phyloP scores from a whole-genome alignment of 2,113 vertebrate genomes.

The Oxyura jamaicensis region DNA sequence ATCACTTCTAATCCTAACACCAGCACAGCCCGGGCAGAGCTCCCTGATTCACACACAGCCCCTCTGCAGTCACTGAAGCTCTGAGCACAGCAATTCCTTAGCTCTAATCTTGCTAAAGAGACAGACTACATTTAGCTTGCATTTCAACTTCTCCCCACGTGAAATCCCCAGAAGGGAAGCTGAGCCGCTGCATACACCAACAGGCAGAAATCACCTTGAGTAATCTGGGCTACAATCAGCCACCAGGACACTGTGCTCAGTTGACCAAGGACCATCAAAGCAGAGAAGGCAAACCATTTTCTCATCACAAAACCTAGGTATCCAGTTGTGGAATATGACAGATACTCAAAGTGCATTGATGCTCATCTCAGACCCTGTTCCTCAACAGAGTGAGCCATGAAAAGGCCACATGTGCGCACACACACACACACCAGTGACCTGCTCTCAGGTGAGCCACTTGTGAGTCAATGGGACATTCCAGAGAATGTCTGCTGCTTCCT shows the following conservation, averaged over 20 bases:
- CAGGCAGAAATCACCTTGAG: not conserved
- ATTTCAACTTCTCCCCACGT: not conserved
- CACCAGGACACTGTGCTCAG: not conserved
- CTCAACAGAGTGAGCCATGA: not conserved
- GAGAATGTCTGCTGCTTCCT: not conserved
- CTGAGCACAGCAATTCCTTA: not conserved
- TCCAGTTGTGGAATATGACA: not conserved
- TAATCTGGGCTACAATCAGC: not conserved
- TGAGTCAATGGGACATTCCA: not conserved
- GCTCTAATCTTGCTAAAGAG: not conserved
- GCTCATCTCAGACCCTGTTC: not conserved
- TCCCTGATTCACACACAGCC: not conserved
- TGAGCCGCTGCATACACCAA: not conserved
- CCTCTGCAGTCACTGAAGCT: not conserved
- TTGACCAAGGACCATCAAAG: not conserved
- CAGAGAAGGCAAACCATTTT: not conserved
- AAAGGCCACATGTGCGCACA: not conserved
- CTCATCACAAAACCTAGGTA: not conserved
- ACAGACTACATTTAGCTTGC: not conserved
- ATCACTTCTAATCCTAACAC: constrained; percentile 27
- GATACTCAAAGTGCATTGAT: not conserved
- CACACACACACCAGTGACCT: too few relatives aligned
- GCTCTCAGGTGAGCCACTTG: not conserved
- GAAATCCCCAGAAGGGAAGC: not conserved
- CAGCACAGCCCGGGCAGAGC: not conserved